Base-by-base conservation (phyloP, 2,113 vertebrate species). In the Vulpes ferrilata region DNA sequence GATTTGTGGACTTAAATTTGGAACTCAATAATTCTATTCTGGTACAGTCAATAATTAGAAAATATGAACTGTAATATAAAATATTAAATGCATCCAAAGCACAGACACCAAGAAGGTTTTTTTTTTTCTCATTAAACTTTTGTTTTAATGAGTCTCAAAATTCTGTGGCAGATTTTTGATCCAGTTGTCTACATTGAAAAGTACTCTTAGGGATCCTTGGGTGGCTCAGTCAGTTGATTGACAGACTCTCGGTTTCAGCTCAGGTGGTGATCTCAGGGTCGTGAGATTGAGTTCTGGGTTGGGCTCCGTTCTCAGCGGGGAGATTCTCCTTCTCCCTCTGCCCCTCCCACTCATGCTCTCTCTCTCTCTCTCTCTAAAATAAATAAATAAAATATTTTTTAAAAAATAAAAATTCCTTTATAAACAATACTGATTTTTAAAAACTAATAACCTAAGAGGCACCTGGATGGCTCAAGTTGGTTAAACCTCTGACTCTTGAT, bases 21-120 rank as follows among this genome's bases (percentile, higher is more conserved):
- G 86, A 97, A 91, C 65, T 90, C 48, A 48, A 20, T 65, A 80
- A 93, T 59, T 86, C 67, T 74, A 62, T 32, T 53, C 38, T 64
- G 20, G 19, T 64, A 16, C 3, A 55, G 78, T 79, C 62, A 88
- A 85, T 30, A 73, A 96, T 76, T n/a, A 86, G 48, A 65, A 85
- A 88, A 71, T 43, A 81, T 25, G 9, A 92, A n/a, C 30, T 55
- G 73, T 15, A 43, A 38, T 55, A 88, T 73, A 51, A 94, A 90
- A 90, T 76, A 88, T 0, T 11, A 7, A 69, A 79, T 19, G 5
- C 0, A 64, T 76, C 7, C 7, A 57, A 82, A 38, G 9, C 10
- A 32, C 3, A 48, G 48, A 78, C 53, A 78, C 9, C 30, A 85
- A 35, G 0, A 78, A 11, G 13, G 6, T 55, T 74, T 81, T 85